Evolutionary conservation across 2,797 vertebrate species (phyloP), one percentile per base, ranked within the genome.

Genomic region (Lacerta bilineata): DNA sequence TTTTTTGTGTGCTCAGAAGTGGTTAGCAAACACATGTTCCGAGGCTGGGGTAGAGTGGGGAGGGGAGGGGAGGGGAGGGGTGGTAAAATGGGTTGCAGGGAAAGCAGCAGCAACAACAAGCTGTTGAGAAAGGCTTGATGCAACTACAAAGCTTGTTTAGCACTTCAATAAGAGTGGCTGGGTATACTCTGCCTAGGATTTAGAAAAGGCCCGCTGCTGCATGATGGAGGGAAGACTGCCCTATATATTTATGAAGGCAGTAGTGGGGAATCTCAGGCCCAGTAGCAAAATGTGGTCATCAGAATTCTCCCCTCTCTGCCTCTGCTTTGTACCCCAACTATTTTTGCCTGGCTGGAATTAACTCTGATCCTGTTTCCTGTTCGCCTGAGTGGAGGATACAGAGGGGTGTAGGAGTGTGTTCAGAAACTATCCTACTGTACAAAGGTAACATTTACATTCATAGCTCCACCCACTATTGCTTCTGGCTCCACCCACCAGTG

Each of bases 1-100:
- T 89, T 80, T 64, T 66, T 69, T 88, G 90, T 76, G 43, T 64
- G 87, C 66, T 88, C 83, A 55, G 69, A 82, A 78, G 78, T 85
- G 83, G 80, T 82, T 77, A 85, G 78, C 90, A 91, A 85, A 89
- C 83, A 89, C 59, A 69, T 80, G 77, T 74, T 82, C 46, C n/a
- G 15, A 50, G 43, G 43, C 25, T 50, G 43, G 77, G 29, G 36
- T 13, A 17, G n/a, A 5, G 69, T 5, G 7, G 43, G 64, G 61
- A 23, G 61, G n/a, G 29, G n/a, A 71, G 7, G 43, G 64, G 61
- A 23, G 61, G n/a, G 29, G n/a, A 71, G n/a, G 39, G 39, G 39
- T 6, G 72, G 25, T 29, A 55, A 55, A 61, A 78, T 10, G 25
- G 5, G 23, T 69, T 15, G 33, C 17, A 23, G n/a, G 2, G 17